These are phyloP conservation scores for Drosophila aff. DNA, from an alignment of 1,140 invertebrate genomes.

Conservation along the genomic window DNA sequence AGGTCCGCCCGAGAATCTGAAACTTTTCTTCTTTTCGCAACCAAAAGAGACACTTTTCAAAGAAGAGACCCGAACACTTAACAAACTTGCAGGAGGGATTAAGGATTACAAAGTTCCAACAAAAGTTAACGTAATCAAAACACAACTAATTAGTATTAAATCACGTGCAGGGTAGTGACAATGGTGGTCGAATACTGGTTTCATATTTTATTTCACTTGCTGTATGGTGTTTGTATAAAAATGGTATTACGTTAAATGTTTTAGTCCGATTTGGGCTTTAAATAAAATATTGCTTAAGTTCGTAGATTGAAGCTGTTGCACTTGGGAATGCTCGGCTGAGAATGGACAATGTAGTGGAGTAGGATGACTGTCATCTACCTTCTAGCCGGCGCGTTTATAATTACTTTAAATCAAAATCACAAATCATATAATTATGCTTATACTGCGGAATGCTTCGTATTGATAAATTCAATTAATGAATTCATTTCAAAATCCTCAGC, in stretches of 20 bases:
- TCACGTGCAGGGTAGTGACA: slow-evolving; percentile 52
- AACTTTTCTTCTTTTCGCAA: slow-evolving; percentile 65
- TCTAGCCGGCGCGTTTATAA: slow-evolving; percentile 13
- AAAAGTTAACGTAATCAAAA: slow-evolving; percentile 44
- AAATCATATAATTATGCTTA: slow-evolving; percentile 20
- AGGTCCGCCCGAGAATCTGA: slow-evolving; percentile 44
- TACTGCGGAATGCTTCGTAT: slow-evolving; percentile 13
- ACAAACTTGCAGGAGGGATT: slow-evolving; percentile 51
- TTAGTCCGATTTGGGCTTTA: slow-evolving; percentile 27
- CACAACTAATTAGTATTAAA: slow-evolving; percentile 44
- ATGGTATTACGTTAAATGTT: slow-evolving; percentile 19
- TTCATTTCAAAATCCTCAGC: not conserved
- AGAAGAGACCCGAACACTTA: slow-evolving; percentile 41
- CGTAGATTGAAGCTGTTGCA: slow-evolving; percentile 32
- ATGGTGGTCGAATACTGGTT: slow-evolving; percentile 12
- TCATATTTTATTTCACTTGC: slow-evolving; percentile 53
- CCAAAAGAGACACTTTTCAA: slow-evolving; percentile 65
- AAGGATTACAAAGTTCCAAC: slow-evolving; percentile 36
- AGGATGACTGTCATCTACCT: slow-evolving; percentile 28
- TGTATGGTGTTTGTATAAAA: slow-evolving; percentile 21
- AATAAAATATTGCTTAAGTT: slow-evolving; percentile 59
- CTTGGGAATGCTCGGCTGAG: slow-evolving; percentile 17
- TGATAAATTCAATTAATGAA: not conserved
- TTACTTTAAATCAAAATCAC: slow-evolving; percentile 42
- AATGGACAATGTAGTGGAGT: slow-evolving; percentile 20